phyloP scores from a whole-genome alignment of 2,797 vertebrate species.

The Myotis daubentonii region DNA sequence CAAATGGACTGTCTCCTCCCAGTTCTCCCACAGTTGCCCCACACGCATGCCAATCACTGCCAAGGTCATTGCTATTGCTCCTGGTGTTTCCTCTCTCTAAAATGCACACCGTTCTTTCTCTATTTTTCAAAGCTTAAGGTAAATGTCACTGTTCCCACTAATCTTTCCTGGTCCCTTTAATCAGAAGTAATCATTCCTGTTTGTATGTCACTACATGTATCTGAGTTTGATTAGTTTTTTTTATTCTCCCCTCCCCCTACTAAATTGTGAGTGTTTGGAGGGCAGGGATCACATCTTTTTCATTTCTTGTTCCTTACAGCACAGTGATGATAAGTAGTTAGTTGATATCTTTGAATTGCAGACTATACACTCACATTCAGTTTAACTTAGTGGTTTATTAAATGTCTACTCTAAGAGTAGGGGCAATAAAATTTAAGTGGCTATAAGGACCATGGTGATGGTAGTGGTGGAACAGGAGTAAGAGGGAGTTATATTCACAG shows the following conservation, averaged over 20 bases:
- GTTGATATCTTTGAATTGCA: neutral
- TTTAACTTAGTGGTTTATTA: conserved; percentile 4
- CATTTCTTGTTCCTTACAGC: neutral
- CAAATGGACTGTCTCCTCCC: neutral
- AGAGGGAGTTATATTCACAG: neutral
- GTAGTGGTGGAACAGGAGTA: neutral
- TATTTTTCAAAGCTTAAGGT: neutral
- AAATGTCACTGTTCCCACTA: neutral
- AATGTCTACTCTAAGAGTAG: neutral
- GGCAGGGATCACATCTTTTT: neutral
- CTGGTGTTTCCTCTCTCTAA: neutral
- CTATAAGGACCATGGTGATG: no score
- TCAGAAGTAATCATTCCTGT: neutral
- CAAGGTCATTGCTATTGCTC: neutral
- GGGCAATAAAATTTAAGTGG: neutral
- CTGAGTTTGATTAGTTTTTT: neutral
- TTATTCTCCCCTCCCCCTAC: neutral
- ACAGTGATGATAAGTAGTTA: neutral
- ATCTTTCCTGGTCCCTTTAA: neutral
- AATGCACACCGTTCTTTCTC: neutral
- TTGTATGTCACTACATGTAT: neutral
- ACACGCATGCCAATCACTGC: neutral
- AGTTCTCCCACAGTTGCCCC: neutral
- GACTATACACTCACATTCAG: neutral
- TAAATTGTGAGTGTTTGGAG: neutral